A percentile compares a stretch with the other conserved stretches of the same genome.
phyloP scores from a whole-genome alignment of 2,888 invertebrate species.

The Gari tellinella region DNA sequence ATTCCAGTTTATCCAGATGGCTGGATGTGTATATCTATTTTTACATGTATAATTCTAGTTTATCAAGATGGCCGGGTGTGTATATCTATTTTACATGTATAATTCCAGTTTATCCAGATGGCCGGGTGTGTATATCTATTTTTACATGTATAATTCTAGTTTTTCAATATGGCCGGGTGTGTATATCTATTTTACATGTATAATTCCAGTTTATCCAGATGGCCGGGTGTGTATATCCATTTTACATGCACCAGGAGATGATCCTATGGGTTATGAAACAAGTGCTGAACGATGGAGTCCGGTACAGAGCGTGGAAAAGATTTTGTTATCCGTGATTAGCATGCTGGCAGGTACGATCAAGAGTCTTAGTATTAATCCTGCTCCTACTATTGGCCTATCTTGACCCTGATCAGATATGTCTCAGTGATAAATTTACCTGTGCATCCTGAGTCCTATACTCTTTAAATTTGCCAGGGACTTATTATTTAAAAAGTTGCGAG shows the following conservation, averaged over 20 bases:
- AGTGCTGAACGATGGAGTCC: constrained; percentile 99
- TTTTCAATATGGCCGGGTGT: not conserved
- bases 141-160: constrained; percentile 85
- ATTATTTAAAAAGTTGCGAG: too few species aligned
- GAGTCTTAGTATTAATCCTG: too few species aligned
- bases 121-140: constrained; percentile 99
- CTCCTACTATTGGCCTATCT: too few species aligned
- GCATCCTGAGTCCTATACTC: too few species aligned
- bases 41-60: not conserved
- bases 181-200: constrained; percentile 1
- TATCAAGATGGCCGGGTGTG: not conserved
- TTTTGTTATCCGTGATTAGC: constrained; percentile 98
- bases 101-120: constrained; percentile 87
- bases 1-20: not conserved
- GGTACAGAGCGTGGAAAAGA: constrained; percentile 99
- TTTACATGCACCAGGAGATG: constrained; percentile 99
- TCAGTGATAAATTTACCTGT: too few species aligned
- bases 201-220: constrained; percentile 86
- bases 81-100: not conserved
- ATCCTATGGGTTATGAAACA: constrained; percentile 99
- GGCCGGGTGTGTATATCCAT: constrained; percentile 99
- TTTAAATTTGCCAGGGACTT: too few species aligned
- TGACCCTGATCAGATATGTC: too few species aligned
- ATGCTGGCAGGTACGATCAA: constrained; percentile 93
- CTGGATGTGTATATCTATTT: not conserved